These are phyloP conservation scores for Crotalus tigris DNA, from an alignment of 2,113 vertebrate species.

Conservation along the genomic window DNA sequence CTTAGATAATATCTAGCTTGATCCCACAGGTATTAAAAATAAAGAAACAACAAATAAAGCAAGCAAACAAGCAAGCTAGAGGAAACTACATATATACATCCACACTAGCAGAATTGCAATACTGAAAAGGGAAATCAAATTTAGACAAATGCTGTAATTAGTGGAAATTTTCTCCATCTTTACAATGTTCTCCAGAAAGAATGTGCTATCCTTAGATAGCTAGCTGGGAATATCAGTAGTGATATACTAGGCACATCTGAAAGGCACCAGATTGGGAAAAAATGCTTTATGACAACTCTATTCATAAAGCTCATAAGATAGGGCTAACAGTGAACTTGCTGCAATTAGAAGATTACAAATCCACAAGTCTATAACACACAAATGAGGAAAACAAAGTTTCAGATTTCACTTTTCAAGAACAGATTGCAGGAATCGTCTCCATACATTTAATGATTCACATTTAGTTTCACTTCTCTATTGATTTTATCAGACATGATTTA, in stretches of 20 bases:
- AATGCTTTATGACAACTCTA: not conserved
- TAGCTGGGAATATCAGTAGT: not conserved
- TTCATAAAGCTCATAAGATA: not conserved
- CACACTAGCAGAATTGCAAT: not conserved
- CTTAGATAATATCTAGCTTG: not conserved
- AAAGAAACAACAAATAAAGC: not conserved
- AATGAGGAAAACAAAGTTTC: not conserved
- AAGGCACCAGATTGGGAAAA: not conserved
- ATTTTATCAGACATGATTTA: not conserved
- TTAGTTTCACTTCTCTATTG: not conserved
- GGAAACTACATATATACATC: not conserved
- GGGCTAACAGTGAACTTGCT: not conserved
- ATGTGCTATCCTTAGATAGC: not conserved
- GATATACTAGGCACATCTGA: not conserved
- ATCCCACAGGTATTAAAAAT: not conserved
- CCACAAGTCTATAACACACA: slow-evolving; percentile 24
- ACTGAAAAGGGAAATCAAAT: not conserved
- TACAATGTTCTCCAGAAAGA: not conserved
- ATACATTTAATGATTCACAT: not conserved
- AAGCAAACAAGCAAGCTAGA: not conserved
- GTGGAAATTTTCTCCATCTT: not conserved
- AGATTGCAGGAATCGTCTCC: not conserved
- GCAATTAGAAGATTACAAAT: not conserved
- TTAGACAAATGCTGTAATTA: not conserved
- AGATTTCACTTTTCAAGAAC: slow-evolving; percentile 15